phyloP scores from a whole-genome alignment of 2,888 invertebrate species.

The Drosophila putrida region DNA sequence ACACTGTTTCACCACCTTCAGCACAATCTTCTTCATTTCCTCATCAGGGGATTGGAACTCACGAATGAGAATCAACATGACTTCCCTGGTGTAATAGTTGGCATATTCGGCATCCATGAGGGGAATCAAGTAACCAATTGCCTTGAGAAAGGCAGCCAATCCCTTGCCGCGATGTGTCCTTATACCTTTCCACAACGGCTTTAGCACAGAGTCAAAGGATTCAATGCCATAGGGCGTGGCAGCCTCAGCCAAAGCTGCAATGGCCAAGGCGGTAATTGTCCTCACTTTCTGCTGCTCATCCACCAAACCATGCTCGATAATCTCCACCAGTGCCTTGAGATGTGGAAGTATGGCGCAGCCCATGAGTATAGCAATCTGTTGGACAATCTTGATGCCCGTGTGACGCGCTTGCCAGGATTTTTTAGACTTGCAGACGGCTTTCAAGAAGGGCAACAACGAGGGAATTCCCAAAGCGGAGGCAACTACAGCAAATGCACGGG shows the following conservation, averaged over 20 bases:
- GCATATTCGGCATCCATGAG: constrained; percentile 99
- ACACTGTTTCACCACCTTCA: constrained; percentile 99
- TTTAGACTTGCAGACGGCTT: constrained; percentile 99
- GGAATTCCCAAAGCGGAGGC: constrained; percentile 99
- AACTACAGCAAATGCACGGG: constrained; percentile 99
- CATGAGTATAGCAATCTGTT: constrained; percentile 99
- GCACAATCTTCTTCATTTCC: constrained; percentile 99
- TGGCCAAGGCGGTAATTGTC: constrained; percentile 98
- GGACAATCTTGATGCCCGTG: constrained; percentile 99
- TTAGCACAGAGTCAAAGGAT: constrained; percentile 99
- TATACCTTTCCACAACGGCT: constrained; percentile 99
- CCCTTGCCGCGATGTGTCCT: constrained; percentile 96
- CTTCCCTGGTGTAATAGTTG: constrained; percentile 99
- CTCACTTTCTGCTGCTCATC: constrained; percentile 99
- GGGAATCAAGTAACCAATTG: constrained; percentile 99
- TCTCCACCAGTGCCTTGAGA: constrained; percentile 98
- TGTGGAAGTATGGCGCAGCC: constrained; percentile 99
- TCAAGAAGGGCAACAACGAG: constrained; percentile 97
- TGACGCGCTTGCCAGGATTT: constrained; percentile 99
- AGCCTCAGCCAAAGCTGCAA: constrained; percentile 99
- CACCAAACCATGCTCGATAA: constrained; percentile 98
- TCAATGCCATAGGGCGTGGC: constrained; percentile 99
- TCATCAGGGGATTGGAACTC: constrained; percentile 99
- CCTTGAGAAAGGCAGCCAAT: constrained; percentile 99
- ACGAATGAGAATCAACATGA: constrained; percentile 95